Evolutionary conservation across 2,888 invertebrate genomes (phyloP).

Genomic region (Harpagoxenus sublaevis): DNA sequence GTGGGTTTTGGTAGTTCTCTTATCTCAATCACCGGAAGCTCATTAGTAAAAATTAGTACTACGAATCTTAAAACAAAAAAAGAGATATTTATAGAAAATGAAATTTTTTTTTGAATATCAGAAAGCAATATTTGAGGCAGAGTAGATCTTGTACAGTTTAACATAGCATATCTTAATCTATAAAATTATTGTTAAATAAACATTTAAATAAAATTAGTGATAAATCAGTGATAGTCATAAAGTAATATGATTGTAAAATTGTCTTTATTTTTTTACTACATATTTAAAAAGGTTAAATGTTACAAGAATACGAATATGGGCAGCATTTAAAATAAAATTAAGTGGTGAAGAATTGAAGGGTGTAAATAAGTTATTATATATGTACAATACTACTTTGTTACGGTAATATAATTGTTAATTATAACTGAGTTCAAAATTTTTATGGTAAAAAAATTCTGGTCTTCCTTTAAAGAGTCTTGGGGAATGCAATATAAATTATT

Average conservation of each 20-base stretch:
- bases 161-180: slow-evolving; percentile 3
- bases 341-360: slow-evolving; percentile 65
- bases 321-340: slow-evolving; percentile 49
- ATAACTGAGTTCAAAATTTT: background rate
- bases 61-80: background rate
- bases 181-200: slow-evolving; percentile 38
- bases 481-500: background rate
- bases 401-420: slow-evolving; percentile 7
- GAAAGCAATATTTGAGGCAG: background rate
- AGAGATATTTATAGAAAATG: background rate
- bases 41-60: slow-evolving; percentile 73
- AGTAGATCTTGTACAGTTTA: slow-evolving; percentile 28
- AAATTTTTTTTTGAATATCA: slow-evolving; percentile 16
- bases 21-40: slow-evolving; percentile 84
- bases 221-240: slow-evolving; percentile 31
- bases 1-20: slow-evolving; percentile 83
- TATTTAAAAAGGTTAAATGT: slow-evolving; percentile 48
- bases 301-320: background rate
- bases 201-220: slow-evolving; percentile 33
- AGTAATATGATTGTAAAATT: slow-evolving; percentile 23
- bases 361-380: slow-evolving; percentile 73
- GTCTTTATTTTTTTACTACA: slow-evolving; percentile 41
- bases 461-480: background rate
- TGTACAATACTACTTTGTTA: slow-evolving; percentile 49
- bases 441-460: background rate